Conservation (phyloP, 2,888 invertebrate genomes). For the Nephrotoma flavescens region DNA sequence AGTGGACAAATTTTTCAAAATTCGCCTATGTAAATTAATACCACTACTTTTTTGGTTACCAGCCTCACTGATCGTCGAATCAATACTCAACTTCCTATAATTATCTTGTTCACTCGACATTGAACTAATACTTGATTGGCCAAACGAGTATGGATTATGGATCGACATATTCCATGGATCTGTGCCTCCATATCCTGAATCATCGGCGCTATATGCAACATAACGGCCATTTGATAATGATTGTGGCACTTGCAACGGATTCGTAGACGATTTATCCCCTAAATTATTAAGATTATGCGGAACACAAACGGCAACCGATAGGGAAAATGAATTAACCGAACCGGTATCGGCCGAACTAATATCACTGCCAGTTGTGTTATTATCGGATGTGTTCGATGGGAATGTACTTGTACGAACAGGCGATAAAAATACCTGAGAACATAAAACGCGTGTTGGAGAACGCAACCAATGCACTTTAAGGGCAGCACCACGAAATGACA, state of each 20-base stretch:
- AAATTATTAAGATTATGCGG: conserved; percentile 10
- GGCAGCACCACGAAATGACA: conserved; percentile 77
- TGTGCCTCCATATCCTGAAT: conserved; percentile 27
- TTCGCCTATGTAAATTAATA: conserved; percentile 42
- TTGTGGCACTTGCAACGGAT: conserved; percentile 26
- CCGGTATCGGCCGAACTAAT: conserved; percentile 26
- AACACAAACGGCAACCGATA: conserved; percentile 22
- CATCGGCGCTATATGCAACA: conserved; percentile 22
- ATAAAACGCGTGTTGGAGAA: conserved; percentile 35
- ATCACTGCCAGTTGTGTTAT: conserved; percentile 8
- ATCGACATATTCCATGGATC: conserved; percentile 21
- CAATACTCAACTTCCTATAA: conserved; percentile 25
- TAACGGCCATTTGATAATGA: conserved; percentile 20
- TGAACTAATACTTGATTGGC: conserved; percentile 30
- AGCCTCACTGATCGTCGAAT: conserved; percentile 22
- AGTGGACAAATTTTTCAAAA: conserved; percentile 39
- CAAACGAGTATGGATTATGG: conserved; percentile 28
- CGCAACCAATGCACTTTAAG: conserved; percentile 52
- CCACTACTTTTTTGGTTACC: conserved; percentile 37
- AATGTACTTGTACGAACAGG: conserved; percentile 28
- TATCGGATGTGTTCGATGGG: conserved; percentile 7
- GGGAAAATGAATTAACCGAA: conserved; percentile 29
- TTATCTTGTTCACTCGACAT: conserved; percentile 23
- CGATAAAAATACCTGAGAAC: conserved; percentile 46
- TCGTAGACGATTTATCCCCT: conserved; percentile 13